Conservation (phyloP, 2,888 invertebrate genomes). For the Urechis unicinctus region DNA sequence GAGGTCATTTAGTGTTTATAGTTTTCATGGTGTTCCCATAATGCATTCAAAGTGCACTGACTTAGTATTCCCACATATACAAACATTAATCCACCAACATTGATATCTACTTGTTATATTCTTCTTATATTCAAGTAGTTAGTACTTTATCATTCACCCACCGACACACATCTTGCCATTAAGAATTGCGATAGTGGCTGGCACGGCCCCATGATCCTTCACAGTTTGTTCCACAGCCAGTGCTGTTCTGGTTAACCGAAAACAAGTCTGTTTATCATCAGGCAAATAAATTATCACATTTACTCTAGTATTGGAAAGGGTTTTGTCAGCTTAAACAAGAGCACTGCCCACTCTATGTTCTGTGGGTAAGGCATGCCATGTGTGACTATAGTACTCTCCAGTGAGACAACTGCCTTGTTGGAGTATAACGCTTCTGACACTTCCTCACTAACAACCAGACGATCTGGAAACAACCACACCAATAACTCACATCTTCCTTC, state of each 20-base stretch:
- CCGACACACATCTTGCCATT: conserved; percentile 79
- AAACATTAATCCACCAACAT: too few species aligned
- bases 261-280: neutral
- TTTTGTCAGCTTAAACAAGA: too few species aligned
- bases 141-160: too few species aligned
- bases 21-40: too few species aligned
- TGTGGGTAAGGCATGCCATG: conserved; percentile 96
- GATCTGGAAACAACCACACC: too few species aligned
- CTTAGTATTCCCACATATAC: too few species aligned
- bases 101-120: too few species aligned
- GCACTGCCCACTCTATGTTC: conserved; percentile 62
- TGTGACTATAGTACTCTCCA: conserved; percentile 96
- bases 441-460: conserved; percentile 26
- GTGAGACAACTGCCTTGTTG: conserved; percentile 74
- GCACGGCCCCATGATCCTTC: conserved; percentile 65
- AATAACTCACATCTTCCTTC: too few species aligned
- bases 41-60: too few species aligned
- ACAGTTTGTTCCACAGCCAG: conserved; percentile 73
- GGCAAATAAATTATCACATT: neutral
- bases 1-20: too few species aligned
- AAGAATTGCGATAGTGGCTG: conserved; percentile 88
- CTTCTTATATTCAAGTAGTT: too few species aligned
- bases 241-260: conserved; percentile 61
- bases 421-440: conserved; percentile 62
- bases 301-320: too few species aligned